Conservation (phyloP, 2,888 invertebrate genomes). For the Argynnis bischoffii region DNA sequence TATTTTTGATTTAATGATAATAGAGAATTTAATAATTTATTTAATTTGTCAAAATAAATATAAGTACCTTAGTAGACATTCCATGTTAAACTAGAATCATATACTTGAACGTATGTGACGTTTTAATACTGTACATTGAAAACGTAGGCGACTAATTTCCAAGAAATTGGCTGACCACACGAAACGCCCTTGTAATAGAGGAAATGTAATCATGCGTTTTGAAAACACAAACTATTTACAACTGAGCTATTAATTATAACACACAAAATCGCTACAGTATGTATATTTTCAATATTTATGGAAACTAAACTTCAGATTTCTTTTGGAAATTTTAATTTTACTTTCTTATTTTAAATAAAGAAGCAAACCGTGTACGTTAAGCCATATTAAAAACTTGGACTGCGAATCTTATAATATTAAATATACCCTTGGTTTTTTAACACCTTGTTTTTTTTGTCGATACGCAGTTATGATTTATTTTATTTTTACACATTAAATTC, state of each 20-base stretch:
- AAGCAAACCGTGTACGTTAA: too few relatives aligned
- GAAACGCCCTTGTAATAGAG: conserved; percentile 41
- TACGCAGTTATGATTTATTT: too few relatives aligned
- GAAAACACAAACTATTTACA: conserved; percentile 30
- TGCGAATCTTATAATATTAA: too few relatives aligned
- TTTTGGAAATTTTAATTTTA: background rate
- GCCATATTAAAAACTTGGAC: too few relatives aligned
- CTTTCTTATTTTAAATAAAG: too few relatives aligned
- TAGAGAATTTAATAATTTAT: too few relatives aligned
- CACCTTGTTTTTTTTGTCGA: too few relatives aligned
- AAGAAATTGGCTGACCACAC: conserved; percentile 35
- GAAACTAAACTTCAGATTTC: background rate
- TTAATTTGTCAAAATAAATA: too few relatives aligned
- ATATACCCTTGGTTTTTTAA: too few relatives aligned
- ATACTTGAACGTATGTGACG: background rate
- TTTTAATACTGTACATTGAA: conserved; percentile 12
- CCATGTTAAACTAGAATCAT: background rate
- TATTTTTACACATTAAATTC: too few relatives aligned
- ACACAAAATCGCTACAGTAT: background rate
- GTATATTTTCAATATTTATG: background rate
- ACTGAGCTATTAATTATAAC: conserved; percentile 10
- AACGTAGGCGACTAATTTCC: conserved; percentile 24
- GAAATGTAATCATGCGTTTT: conserved; percentile 46
- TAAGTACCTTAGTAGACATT: too few relatives aligned
- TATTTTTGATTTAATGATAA: background rate